These are phyloP conservation scores for Leptura quadrifasciata DNA, from an alignment of 2,888 invertebrate genomes.

Conservation along the genomic window DNA sequence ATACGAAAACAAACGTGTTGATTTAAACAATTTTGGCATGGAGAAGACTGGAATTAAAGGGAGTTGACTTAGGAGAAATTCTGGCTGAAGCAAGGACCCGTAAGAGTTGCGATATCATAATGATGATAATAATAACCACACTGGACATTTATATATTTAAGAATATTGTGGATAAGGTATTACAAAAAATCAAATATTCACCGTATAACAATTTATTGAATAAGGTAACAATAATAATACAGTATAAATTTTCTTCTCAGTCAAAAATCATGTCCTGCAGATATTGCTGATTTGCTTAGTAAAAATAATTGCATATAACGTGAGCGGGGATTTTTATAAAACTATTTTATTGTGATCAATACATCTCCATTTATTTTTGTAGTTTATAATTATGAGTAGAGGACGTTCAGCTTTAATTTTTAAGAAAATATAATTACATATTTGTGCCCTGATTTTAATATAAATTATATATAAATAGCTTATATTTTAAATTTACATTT, in stretches of 20 bases:
- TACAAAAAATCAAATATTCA: constrained; percentile 22
- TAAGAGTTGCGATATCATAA: no score
- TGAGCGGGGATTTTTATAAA: constrained; percentile 33
- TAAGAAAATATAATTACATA: constrained; percentile 29
- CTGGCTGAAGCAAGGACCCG: no score
- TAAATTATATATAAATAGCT: constrained; percentile 26
- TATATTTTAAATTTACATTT: constrained; percentile 17
- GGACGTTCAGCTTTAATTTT: constrained; percentile 35
- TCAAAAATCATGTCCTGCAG: constrained; percentile 46
- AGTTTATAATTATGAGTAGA: constrained; percentile 26
- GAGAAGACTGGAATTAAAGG: no score
- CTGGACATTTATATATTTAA: no score
- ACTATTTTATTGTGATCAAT: constrained; percentile 24
- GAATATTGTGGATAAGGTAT: neutral
- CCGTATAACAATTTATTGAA: constrained; percentile 47
- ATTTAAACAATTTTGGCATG: no score
- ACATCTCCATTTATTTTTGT: constrained; percentile 18
- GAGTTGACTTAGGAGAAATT: no score
- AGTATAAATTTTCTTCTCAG: constrained; percentile 43
- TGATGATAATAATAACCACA: no score
- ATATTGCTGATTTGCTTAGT: constrained; percentile 45
- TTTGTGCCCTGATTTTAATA: constrained; percentile 36
- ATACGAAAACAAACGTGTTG: no score
- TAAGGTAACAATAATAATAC: constrained; percentile 46
- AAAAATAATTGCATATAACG: constrained; percentile 37